phyloP scores from a whole-genome alignment of 1,140 invertebrate species.

The Scaptomyza pallida region DNA sequence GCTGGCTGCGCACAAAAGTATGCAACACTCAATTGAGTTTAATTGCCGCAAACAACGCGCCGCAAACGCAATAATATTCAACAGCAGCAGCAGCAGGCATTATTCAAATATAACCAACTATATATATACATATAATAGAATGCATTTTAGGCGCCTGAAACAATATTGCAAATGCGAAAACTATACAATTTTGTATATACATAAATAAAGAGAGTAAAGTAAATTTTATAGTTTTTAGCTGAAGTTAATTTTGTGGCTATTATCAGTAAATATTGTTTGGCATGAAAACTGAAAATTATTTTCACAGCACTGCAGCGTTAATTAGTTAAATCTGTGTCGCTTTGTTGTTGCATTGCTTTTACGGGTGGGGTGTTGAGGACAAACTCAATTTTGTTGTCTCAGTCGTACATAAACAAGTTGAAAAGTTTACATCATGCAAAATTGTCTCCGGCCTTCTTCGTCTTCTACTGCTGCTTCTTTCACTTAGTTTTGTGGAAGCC shows the following conservation, averaged over 20 bases:
- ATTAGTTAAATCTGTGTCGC: conserved; percentile 30
- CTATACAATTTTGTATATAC: conserved; percentile 3
- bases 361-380: neutral
- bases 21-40: conserved; percentile 74
- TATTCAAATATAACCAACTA: conserved; percentile 33
- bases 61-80: conserved; percentile 22
- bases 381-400: conserved; percentile 62
- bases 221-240: neutral
- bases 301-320: conserved; percentile 9
- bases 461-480: neutral
- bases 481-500: conserved; percentile 57
- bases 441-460: conserved; percentile 37
- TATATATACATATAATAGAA: no score
- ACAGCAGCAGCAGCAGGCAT: conserved; percentile 15
- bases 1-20: conserved; percentile 55
- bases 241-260: conserved; percentile 35
- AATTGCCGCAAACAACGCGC: conserved; percentile 51
- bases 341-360: neutral
- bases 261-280: conserved; percentile 12
- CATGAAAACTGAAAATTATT: conserved; percentile 24
- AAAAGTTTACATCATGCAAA: conserved; percentile 49
- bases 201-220: neutral
- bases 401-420: conserved; percentile 58
- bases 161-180: conserved; percentile 42
- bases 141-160: neutral